Evolutionary conservation across 2,888 invertebrate species (phyloP).

Genomic region (Sturmia bella): DNA sequence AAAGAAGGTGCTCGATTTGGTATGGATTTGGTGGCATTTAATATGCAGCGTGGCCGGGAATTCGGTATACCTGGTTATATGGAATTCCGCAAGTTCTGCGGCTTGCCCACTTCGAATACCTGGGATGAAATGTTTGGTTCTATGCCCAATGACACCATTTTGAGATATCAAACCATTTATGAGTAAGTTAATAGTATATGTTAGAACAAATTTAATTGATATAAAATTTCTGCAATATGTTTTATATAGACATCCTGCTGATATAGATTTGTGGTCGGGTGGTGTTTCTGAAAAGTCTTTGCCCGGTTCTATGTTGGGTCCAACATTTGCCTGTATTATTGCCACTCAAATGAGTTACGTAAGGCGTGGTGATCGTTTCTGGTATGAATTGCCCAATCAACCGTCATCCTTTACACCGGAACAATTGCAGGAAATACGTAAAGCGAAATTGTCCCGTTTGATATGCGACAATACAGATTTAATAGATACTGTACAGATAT

Average conservation of each 20-base stretch:
- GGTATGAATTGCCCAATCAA: conserved; percentile 96
- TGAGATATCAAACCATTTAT: conserved; percentile 91
- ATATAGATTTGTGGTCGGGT: conserved; percentile 97
- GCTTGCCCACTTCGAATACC: conserved; percentile 88
- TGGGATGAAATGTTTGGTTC: conserved; percentile 91
- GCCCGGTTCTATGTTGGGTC: conserved; percentile 95
- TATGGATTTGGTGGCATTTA: conserved; percentile 95
- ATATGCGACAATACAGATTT: conserved; percentile 96
- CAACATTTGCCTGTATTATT: conserved; percentile 96
- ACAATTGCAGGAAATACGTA: conserved; percentile 91
- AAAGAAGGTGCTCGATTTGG: conserved; percentile 88
- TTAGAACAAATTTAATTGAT: conserved; percentile 5
- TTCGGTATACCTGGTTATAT: conserved; percentile 96
- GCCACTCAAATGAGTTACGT: conserved; percentile 96
- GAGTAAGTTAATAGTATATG: conserved; percentile 83
- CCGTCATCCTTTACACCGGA: conserved; percentile 95
- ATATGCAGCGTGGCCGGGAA: conserved; percentile 96
- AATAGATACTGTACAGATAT: conserved; percentile 94
- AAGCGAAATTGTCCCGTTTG: conserved; percentile 89
- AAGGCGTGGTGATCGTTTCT: conserved; percentile 94
- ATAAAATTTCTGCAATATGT: background rate
- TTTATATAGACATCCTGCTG: conserved; percentile 88
- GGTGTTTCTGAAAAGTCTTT: conserved; percentile 95
- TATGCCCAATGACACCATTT: conserved; percentile 94
- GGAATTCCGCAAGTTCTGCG: conserved; percentile 96